phyloP scores from a whole-genome alignment of 2,797 vertebrate genomes.

The Macropus fuliginosus region DNA sequence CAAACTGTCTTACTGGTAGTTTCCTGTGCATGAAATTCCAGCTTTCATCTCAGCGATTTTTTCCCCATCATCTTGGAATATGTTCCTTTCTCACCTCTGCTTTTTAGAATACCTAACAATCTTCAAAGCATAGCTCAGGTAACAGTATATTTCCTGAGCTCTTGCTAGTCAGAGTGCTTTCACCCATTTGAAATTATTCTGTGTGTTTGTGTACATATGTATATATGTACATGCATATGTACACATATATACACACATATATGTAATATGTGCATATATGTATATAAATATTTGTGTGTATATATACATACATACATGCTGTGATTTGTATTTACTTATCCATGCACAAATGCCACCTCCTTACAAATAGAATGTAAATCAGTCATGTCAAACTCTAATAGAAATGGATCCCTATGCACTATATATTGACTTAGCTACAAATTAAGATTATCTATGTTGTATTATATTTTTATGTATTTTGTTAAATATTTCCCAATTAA shows the following conservation, averaged over 20 bases:
- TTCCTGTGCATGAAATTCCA: neutral
- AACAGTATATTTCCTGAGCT: neutral
- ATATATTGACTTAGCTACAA: neutral
- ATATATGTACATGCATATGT: fast-evolving
- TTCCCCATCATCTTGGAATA: neutral
- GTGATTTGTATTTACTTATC: neutral
- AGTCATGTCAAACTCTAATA: neutral
- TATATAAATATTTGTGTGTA: too few relatives aligned
- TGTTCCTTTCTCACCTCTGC: neutral
- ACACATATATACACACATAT: too few relatives aligned
- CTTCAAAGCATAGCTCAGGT: neutral
- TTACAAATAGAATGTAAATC: neutral
- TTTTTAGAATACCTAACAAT: neutral
- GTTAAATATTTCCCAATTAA: neutral
- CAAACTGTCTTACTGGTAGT: neutral
- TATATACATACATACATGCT: too few relatives aligned
- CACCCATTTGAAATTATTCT: neutral
- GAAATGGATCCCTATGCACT: neutral
- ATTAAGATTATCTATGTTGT: neutral
- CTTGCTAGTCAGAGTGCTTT: neutral
- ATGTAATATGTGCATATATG: too few relatives aligned
- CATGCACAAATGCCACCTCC: neutral
- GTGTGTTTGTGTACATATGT: neutral
- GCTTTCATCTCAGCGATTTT: neutral
- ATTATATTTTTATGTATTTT: neutral